Conservation (phyloP, 1,140 invertebrate species). For the Drosophila orosa region DNA sequence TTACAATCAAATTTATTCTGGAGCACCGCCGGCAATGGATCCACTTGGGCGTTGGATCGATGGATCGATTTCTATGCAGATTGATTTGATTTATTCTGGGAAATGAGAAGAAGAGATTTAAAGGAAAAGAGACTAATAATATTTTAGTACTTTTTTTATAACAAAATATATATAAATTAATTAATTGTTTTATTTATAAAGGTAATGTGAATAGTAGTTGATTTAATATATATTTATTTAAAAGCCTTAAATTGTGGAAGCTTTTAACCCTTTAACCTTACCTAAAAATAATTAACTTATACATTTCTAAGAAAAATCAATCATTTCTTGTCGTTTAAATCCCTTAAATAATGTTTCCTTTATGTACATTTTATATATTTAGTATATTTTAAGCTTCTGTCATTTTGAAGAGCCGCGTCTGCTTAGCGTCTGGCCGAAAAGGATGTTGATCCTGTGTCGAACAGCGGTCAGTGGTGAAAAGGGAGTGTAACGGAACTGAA, state of each 20-base stretch:
- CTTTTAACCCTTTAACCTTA: no score
- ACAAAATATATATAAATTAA: no score
- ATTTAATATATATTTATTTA: no score
- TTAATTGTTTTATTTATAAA: no score
- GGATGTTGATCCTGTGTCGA: constrained; percentile 5
- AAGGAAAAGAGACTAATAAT: not conserved
- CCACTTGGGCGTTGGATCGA: constrained; percentile 19
- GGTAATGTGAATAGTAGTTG: no score
- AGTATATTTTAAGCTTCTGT: not conserved
- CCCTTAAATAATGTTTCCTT: not conserved
- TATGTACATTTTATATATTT: not conserved
- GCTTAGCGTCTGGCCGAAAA: not conserved
- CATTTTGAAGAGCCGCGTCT: not conserved
- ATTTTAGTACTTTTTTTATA: not conserved
- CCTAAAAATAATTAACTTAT: no score
- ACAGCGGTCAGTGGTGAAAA: not conserved
- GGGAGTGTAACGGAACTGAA: not conserved
- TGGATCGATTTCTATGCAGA: constrained; percentile 36
- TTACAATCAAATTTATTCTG: constrained; percentile 51
- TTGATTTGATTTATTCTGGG: not conserved
- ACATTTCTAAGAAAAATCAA: no score
- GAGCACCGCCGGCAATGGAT: not conserved
- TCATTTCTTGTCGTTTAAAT: no score
- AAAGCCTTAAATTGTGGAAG: no score
- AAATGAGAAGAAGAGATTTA: not conserved